These are phyloP conservation scores for Sceliomorpha sp. DNA, from an alignment of 2,888 invertebrate species.

Conservation along the genomic window DNA sequence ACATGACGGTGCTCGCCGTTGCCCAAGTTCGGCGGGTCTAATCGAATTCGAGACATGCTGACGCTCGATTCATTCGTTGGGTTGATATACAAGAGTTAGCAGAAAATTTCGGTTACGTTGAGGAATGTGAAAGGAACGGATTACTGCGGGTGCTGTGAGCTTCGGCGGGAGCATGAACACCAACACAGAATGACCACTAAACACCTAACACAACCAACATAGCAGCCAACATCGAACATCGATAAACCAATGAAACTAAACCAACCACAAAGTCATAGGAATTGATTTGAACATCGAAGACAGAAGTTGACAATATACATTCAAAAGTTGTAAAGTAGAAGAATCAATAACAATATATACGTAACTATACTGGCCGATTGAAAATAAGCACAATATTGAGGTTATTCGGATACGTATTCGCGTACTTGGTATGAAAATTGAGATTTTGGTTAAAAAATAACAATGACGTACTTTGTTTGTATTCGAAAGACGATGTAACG, in stretches of 20 bases:
- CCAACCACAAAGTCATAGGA: constrained; percentile 77
- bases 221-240: constrained; percentile 79
- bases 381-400: constrained; percentile 32
- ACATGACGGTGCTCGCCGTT: constrained; percentile 4
- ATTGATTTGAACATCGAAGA: constrained; percentile 75
- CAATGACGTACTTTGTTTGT: background rate
- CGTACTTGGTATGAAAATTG: no score
- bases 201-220: constrained; percentile 78
- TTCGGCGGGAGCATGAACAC: constrained; percentile 64
- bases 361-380: constrained; percentile 19
- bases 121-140: constrained; percentile 53
- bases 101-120: constrained; percentile 63
- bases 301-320: constrained; percentile 68
- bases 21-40: constrained; percentile 23
- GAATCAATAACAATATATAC: constrained; percentile 22
- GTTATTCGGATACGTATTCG: no score
- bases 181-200: constrained; percentile 78
- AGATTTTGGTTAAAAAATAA: no score
- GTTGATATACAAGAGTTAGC: constrained; percentile 67
- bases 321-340: constrained; percentile 36
- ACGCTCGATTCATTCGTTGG: constrained; percentile 21
- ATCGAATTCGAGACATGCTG: background rate
- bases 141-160: constrained; percentile 66
- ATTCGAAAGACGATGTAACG: background rate
- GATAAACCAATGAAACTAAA: constrained; percentile 78